phyloP scores from a whole-genome alignment of 2,888 invertebrate species.

The Nomada ferruginata region DNA sequence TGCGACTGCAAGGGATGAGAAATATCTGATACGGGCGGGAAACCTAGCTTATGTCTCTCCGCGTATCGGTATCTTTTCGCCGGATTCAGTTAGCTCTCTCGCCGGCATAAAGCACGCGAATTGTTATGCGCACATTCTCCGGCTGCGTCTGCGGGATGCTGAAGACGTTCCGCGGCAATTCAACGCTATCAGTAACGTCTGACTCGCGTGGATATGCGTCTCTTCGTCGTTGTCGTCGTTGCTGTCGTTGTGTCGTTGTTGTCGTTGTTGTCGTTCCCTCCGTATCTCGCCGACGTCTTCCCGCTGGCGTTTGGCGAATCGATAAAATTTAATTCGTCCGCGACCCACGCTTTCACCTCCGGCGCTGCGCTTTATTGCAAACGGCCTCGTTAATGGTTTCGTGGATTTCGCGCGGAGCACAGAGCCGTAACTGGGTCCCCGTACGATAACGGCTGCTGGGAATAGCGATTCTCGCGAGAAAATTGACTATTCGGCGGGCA shows the following conservation, averaged over 20 bases:
- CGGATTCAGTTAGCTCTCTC: conserved; percentile 51
- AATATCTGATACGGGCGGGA: conserved; percentile 53
- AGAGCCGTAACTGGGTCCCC: background rate
- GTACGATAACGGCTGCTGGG: background rate
- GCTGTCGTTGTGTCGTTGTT: background rate
- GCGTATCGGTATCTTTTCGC: conserved; percentile 51
- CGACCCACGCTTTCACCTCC: conserved; percentile 21
- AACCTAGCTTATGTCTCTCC: conserved; percentile 45
- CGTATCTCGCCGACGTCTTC: conserved; percentile 34
- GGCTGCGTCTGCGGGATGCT: conserved; percentile 36
- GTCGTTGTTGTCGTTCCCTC: conserved; percentile 12
- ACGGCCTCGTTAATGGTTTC: conserved; percentile 46
- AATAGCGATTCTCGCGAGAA: background rate
- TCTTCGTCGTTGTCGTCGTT: conserved; percentile 24
- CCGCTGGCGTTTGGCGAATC: conserved; percentile 55
- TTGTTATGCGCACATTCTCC: conserved; percentile 64
- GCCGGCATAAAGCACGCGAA: conserved; percentile 58
- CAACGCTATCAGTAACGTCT: conserved; percentile 64
- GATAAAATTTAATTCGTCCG: conserved; percentile 59
- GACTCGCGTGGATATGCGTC: conserved; percentile 52
- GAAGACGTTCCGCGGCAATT: conserved; percentile 63
- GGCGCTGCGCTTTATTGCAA: conserved; percentile 30
- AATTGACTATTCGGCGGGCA: background rate
- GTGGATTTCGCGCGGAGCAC: conserved; percentile 6
- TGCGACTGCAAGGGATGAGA: conserved; percentile 47